A percentile compares a stretch with the other conserved stretches of the same genome.
These are phyloP conservation scores for Diglossa cyanea DNA, from an alignment of 2,797 vertebrate species.

Conservation along the genomic window DNA sequence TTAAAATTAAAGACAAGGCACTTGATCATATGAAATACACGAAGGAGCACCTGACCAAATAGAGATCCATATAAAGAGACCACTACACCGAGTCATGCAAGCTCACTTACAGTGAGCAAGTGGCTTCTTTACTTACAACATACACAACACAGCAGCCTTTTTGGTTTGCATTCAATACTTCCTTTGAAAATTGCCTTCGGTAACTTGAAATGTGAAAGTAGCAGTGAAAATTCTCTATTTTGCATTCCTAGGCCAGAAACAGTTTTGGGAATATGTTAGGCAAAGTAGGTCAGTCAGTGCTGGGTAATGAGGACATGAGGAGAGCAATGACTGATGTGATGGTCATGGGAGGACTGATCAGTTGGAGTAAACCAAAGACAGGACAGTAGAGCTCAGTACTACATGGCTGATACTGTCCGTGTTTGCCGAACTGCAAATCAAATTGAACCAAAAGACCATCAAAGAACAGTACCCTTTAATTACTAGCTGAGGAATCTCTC, in stretches of 20 bases:
- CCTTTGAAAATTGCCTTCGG: background rate
- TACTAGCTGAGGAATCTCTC: background rate
- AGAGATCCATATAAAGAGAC: background rate
- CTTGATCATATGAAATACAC: background rate
- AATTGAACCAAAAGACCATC: background rate
- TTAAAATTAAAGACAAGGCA: background rate
- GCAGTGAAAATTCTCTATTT: background rate
- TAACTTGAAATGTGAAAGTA: background rate
- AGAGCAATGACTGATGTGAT: background rate
- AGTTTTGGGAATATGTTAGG: background rate
- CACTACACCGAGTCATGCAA: background rate
- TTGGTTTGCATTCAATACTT: background rate
- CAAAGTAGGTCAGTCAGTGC: background rate
- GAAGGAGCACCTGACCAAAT: background rate
- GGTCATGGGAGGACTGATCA: background rate
- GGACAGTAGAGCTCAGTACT: background rate
- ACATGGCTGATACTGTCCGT: background rate
- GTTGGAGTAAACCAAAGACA: background rate
- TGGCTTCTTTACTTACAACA: background rate
- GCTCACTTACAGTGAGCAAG: background rate
- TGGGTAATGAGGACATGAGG: background rate
- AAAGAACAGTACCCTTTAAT: background rate
- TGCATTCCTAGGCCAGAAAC: background rate
- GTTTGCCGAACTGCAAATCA: background rate
- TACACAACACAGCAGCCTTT: background rate